Evolutionary conservation across 2,888 invertebrate genomes (phyloP), one percentile per base, ranked within the genome.

Genomic region (Tuta absoluta): DNA sequence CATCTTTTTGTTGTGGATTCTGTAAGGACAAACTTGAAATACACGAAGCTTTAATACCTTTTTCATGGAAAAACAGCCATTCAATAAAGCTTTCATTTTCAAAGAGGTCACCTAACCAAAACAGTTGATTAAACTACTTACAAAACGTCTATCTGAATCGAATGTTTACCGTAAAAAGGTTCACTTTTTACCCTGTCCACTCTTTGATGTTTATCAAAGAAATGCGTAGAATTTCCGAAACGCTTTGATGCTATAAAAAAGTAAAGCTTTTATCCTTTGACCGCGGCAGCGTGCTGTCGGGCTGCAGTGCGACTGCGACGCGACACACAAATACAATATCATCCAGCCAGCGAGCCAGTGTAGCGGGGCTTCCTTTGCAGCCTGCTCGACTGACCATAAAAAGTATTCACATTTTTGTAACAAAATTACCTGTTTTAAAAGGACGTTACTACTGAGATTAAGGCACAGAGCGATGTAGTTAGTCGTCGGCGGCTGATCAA

Each of bases 341-440:
- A 78, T 75, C 75, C 75, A 71, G 66, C 67, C 69, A 64, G 62
- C 17, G n/a, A 65, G 8, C 5, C n/a, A n/a, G n/a, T n/a, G n/a
- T n/a, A n/a, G 62, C 71, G 65, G 71, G 70, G 73, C 73, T 71
- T 67, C 79, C 79, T 78, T 78, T 79, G 78, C 80, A 72, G 79
- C 76, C 82, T 81, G 83, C 83, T 84, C 83, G 83, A 82, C 83
- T 87, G 85, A 84, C 84, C 86, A 84, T 85, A 85, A 87, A 89
- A 86, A 85, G 82, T 85, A 84, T 85, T 76, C 80, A 84, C 84
- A 85, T 87, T 89, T 89, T 90, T 89, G 82, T 87, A 90, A 91
- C 89, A 85, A 90, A 88, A 90, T 91, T 91, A 91, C 91, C 87
- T 89, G 89, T 90, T 91, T 91, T 91, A 89, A 91, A 90, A 89